Evolutionary conservation across 1,140 invertebrate species (phyloP).

Genomic region (Platyura marginata): DNA sequence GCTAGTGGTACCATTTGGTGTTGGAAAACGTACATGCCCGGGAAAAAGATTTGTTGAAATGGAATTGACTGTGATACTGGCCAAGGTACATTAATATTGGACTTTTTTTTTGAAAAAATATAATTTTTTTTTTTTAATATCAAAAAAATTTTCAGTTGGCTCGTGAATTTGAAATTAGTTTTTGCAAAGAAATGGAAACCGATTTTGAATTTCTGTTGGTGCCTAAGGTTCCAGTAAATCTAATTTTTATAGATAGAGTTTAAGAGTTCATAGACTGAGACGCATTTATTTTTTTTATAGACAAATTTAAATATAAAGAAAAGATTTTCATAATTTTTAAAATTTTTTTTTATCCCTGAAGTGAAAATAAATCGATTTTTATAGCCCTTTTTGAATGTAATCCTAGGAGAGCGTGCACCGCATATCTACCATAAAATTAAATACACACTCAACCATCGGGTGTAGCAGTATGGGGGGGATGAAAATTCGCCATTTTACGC

Average conservation of each 20-base stretch:
- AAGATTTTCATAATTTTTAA: too few species aligned
- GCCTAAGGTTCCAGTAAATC: constrained; percentile 46
- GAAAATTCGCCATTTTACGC: too few species aligned
- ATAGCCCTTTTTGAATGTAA: too few species aligned
- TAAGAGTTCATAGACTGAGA: too few species aligned
- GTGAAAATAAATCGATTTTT: too few species aligned
- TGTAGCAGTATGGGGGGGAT: too few species aligned
- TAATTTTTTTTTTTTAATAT: not conserved
- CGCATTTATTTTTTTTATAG: not conserved
- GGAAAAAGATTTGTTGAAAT: constrained; percentile 67
- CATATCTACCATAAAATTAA: too few species aligned
- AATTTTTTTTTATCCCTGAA: too few species aligned
- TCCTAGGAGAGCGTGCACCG: too few species aligned
- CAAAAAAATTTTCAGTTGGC: not conserved
- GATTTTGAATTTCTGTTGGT: constrained; percentile 62
- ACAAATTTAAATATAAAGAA: too few species aligned
- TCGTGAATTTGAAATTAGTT: constrained; percentile 45
- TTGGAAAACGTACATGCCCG: constrained; percentile 62
- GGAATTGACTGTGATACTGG: constrained; percentile 50
- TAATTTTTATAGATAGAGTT: constrained; percentile 38
- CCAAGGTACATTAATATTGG: constrained; percentile 34
- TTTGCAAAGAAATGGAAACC: constrained; percentile 42
- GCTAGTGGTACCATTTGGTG: constrained; percentile 72
- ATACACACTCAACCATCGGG: too few species aligned
- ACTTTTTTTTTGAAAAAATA: not conserved